Percentiles rank a stretch among this genome's conserved stretches.
Evolutionary conservation across 2,888 invertebrate species (phyloP).

Genomic region (Falcaria lacertinaria): DNA sequence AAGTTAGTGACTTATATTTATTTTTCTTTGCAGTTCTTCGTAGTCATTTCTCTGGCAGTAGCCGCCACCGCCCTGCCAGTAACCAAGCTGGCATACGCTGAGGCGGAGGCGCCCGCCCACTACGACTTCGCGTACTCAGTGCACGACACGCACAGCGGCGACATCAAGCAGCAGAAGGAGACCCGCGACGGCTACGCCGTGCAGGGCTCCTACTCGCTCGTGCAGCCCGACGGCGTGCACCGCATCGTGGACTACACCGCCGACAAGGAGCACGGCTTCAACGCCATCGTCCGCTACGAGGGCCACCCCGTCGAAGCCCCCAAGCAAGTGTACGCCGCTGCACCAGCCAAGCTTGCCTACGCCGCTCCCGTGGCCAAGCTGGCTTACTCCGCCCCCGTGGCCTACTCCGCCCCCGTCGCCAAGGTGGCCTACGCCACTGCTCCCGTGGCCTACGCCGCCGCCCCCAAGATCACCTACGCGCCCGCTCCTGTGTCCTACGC

Average conservation of each 20-base stretch:
- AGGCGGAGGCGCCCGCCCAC: conserved; percentile 56
- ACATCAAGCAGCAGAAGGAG: conserved; percentile 70
- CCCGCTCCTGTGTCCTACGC: conserved; percentile 24
- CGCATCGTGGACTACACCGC: conserved; percentile 70
- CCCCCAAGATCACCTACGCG: conserved; percentile 39
- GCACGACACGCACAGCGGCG: conserved; percentile 63
- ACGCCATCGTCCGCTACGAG: conserved; percentile 67
- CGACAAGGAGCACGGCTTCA: conserved; percentile 65
- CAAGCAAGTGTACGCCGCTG: conserved; percentile 32
- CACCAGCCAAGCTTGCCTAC: conserved; percentile 32
- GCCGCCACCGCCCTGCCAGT: conserved; percentile 43
- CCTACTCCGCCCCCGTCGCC: conserved; percentile 27
- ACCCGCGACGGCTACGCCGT: conserved; percentile 62
- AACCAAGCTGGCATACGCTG: conserved; percentile 51
- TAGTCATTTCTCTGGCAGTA: conserved; percentile 48
- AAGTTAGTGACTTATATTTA: neutral
- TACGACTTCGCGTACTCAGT: conserved; percentile 70
- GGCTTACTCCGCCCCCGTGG: conserved; percentile 23
- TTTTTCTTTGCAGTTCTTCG: conserved; percentile 42
- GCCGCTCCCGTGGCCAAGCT: conserved; percentile 29
- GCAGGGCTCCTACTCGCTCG: conserved; percentile 70
- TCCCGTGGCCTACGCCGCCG: conserved; percentile 25
- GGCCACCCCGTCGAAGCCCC: conserved; percentile 41
- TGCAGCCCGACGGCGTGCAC: conserved; percentile 68
- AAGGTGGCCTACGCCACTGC: conserved; percentile 25